phyloP scores from a whole-genome alignment of 2,888 invertebrate species.

The Limnephilus auricula region DNA sequence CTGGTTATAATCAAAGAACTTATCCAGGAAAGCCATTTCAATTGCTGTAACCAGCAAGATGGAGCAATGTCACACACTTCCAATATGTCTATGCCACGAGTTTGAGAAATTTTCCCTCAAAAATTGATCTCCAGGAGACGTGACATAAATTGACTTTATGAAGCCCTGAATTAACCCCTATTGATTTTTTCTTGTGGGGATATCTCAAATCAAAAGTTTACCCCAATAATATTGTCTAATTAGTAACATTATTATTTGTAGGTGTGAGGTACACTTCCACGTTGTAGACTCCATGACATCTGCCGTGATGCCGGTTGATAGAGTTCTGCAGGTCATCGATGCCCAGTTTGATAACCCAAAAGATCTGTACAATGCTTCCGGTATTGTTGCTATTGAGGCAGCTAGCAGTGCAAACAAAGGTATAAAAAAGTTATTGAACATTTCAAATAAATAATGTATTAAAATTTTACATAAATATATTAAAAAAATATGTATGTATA shows the following conservation, averaged over 20 bases:
- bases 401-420: constrained; percentile 74
- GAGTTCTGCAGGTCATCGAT: constrained; percentile 89
- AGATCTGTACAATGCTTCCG: constrained; percentile 77
- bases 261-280: constrained; percentile 92
- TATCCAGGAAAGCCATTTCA: no score
- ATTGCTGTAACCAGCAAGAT: no score
- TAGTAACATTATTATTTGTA: constrained; percentile 68
- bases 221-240: background rate
- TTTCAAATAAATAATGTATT: no score
- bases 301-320: constrained; percentile 87
- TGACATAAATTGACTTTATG: no score
- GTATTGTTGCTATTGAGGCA: constrained; percentile 74
- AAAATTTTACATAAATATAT: background rate
- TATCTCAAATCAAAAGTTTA: no score
- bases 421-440: constrained; percentile 65
- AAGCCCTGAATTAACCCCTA: no score
- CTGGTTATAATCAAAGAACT: no score
- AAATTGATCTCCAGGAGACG: no score
- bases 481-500: background rate
- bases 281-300: constrained; percentile 86
- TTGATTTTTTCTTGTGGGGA: no score
- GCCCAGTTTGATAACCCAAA: constrained; percentile 91
- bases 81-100: no score
- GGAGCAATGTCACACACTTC: no score
- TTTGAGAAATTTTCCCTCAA: no score